Evolutionary conservation across 2,113 vertebrate species (phyloP).

Genomic region (Dryoscopus gambensis): DNA sequence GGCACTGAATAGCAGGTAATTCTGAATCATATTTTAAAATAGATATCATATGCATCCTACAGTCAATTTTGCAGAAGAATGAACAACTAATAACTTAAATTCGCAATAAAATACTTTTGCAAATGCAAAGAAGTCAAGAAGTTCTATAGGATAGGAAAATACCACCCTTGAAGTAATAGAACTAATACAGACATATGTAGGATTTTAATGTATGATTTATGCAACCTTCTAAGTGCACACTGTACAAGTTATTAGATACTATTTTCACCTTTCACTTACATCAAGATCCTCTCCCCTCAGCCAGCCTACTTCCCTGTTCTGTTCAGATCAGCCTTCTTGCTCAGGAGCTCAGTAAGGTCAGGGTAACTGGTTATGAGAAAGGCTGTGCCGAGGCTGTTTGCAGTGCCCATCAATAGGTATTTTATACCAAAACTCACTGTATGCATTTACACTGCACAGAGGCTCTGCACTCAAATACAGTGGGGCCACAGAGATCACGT

Average conservation of each 20-base stretch:
- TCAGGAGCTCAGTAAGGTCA: not conserved
- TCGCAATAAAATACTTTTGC: not conserved
- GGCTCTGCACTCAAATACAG: not conserved
- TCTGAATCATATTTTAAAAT: not conserved
- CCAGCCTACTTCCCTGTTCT: not conserved
- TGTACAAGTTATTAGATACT: not conserved
- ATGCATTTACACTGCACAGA: not conserved
- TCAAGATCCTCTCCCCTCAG: not conserved
- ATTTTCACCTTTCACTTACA: not conserved
- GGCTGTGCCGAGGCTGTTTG: not conserved
- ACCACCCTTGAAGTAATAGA: not conserved
- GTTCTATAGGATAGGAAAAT: not conserved
- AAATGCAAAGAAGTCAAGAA: not conserved
- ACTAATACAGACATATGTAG: accelerated
- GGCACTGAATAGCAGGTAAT: not conserved
- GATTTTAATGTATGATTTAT: not conserved
- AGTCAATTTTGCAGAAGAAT: not conserved
- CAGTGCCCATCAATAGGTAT: not conserved
- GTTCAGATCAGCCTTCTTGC: not conserved
- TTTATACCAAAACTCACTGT: not conserved
- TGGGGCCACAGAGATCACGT: accelerated
- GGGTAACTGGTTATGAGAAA: not conserved
- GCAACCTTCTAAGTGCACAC: not conserved
- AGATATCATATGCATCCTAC: not conserved
- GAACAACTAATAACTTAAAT: not conserved